Percentiles rank a stretch among this genome's conserved stretches.
These are phyloP conservation scores for Melanotaenia boesemani DNA, from an alignment of 2,797 vertebrate species.

Conservation along the genomic window DNA sequence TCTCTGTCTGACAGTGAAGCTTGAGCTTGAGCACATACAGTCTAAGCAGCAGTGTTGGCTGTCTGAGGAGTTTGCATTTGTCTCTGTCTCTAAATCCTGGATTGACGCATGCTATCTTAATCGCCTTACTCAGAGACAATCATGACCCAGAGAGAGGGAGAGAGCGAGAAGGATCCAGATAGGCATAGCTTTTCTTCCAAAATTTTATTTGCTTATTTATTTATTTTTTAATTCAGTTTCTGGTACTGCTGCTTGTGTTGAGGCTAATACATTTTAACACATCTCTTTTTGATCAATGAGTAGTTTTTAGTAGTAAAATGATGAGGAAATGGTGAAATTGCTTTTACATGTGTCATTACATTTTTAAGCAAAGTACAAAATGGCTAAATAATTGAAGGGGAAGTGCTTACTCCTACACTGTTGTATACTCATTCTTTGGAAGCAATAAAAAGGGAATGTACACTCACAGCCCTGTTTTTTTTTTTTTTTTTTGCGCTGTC, in stretches of 20 bases:
- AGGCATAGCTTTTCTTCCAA: conserved; percentile 16
- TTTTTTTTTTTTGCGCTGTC: no score
- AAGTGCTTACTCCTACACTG: background rate
- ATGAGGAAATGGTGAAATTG: background rate
- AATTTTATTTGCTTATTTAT: no score
- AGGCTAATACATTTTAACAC: background rate
- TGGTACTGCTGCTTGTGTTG: conserved; percentile 19
- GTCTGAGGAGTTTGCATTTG: conserved; percentile 69
- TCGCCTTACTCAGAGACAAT: conserved; percentile 84
- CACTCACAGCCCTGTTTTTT: background rate
- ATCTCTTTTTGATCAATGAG: conserved; percentile 5
- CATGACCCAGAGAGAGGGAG: conserved; percentile 65
- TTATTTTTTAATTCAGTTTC: conserved; percentile 25
- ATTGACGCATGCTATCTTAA: conserved; percentile 86
- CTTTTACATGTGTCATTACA: background rate
- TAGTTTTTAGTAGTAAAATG: background rate
- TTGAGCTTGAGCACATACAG: conserved; percentile 21
- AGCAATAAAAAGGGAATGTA: background rate
- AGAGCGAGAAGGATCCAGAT: conserved; percentile 28
- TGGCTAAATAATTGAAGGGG: background rate
- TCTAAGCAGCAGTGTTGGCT: conserved; percentile 43
- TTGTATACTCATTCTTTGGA: background rate
- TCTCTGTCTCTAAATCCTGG: conserved; percentile 82
- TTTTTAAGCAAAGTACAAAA: background rate
- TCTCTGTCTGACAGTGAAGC: conserved; percentile 44